Base-by-base conservation (phyloP, 2,113 vertebrate genomes). In the Hiodon tergisus region DNA sequence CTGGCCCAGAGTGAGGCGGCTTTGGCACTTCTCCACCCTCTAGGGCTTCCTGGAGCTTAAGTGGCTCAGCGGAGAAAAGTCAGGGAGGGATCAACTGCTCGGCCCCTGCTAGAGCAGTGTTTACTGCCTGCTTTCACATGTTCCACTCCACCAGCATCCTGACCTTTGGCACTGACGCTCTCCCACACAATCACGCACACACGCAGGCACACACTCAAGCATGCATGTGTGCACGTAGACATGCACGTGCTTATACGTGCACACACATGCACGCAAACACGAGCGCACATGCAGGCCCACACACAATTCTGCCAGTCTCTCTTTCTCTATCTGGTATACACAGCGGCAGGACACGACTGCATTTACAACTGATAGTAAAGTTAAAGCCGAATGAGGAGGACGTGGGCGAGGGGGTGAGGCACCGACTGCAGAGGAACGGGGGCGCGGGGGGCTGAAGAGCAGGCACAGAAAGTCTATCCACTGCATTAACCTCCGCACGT, bases 401-500 rank as follows among this genome's bases (percentile, higher is more conserved):
- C 76, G 72, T 47, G 69, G 76, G 61, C 76, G 83, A 76, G 82
- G 65, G 62, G 60, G 55, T 87, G 85, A 84, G 87, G 83, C 80
- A 79, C 90, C 84, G 85, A 83, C 89, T 80, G 88, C 87, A 89
- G 82, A 59, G 16, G 72, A 77, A 67, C 77, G 82, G 79, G 83
- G 66, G 68, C 68, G 55, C 88, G 84, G 85, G 86, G 84, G 81
- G 79, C 91, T 85, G 86, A 83, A 90, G 87, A 79, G 87, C 87
- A 89, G 83, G 73, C 75, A 82, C 88, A 92, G 96, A 94, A 98
- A 98, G 96, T 94, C 92, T 94, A 99, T 96, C 95, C 93, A 93
- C 91, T 94, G 92, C 95, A 94, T 96, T 98, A 94, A 97, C 90
- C 92, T 95, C 94, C 93, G 87, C 31, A 85, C 92, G 90, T 88